phyloP scores from a whole-genome alignment of 2,113 vertebrate genomes.

The Spermophilus dauricus region DNA sequence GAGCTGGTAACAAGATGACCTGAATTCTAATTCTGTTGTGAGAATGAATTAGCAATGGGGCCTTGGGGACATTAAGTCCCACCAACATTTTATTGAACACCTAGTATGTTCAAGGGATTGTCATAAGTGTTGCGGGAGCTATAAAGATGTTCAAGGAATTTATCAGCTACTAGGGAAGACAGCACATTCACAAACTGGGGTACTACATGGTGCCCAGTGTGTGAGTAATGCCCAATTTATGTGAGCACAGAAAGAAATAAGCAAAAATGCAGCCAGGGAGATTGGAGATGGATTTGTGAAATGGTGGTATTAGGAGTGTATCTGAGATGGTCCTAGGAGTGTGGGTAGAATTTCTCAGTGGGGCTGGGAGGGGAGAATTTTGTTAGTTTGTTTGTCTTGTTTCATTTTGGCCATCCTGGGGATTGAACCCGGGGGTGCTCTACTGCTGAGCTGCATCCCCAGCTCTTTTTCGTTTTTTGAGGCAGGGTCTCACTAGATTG shows the following conservation, averaged over 20 bases:
- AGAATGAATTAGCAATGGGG: neutral
- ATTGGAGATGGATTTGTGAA: neutral
- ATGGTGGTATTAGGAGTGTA: neutral
- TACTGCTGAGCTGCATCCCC: neutral
- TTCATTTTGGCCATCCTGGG: neutral
- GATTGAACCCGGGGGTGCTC: neutral
- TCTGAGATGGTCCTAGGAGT: neutral
- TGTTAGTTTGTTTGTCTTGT: too few species aligned
- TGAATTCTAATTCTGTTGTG: neutral
- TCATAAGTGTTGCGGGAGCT: neutral
- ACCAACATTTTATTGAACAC: neutral
- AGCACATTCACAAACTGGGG: neutral
- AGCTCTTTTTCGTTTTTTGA: neutral
- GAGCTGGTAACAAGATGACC: neutral
- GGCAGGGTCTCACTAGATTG: neutral
- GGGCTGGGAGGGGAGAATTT: neutral
- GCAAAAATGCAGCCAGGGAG: neutral
- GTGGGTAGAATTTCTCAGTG: neutral
- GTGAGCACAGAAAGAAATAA: neutral
- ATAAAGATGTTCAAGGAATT: neutral
- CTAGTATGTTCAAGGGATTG: neutral
- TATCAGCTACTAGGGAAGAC: neutral
- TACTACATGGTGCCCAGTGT: neutral
- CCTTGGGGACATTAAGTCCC: neutral
- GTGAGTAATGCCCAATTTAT: neutral